Base-by-base conservation (phyloP, 1,140 invertebrate genomes). In the Pentalonia nigronervosa region DNA sequence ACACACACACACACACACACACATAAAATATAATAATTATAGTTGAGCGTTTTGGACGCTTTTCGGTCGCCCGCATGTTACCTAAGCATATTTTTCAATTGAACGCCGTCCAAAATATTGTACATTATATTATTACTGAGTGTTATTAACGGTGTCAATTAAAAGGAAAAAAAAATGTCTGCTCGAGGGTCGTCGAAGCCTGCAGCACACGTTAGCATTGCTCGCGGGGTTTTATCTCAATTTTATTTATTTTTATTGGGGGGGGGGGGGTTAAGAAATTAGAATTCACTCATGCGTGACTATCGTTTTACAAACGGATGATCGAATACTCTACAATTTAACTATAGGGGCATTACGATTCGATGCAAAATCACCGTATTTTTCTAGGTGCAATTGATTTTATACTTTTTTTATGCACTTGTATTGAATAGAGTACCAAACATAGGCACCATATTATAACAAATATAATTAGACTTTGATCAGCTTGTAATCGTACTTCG, bases 61-160 rank as follows among this genome's bases (percentile, higher is more conserved):
- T 60, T 60, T 76, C 8, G 14, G 41, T 67, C 36, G 36, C 89
- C 89, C 89, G 89, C 89, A 90, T 90, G 14, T 67, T 67, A 90
- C 89, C 89, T 90, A 90, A 90, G 89, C 89, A 67, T 56, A 41
- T 90, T 90, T 90, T 90, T 90, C 53, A 90, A 90, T 90, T 90
- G 88, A 90, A 90, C 53, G 1, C 88, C 53, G 14, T 90, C 53
- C 89, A 45, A 90, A 90, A 45, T 34, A 60, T 90, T 60, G 6
- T 41, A n/a, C 17, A 60, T 30, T 60, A 67, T n/a, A 76, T 67
- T 67, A 67, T n/a, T 76, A n/a, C 11, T 21, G 60, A 67, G 60
- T 76, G 60, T 76, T 76, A 60, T 60, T 60, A 90, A 60, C 53
- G 23, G 25, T 41, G 45, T 53, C 25, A 67, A 90, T 90, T 56